Base-by-base conservation (phyloP, 1,140 invertebrate species). In the Physella acuta region DNA sequence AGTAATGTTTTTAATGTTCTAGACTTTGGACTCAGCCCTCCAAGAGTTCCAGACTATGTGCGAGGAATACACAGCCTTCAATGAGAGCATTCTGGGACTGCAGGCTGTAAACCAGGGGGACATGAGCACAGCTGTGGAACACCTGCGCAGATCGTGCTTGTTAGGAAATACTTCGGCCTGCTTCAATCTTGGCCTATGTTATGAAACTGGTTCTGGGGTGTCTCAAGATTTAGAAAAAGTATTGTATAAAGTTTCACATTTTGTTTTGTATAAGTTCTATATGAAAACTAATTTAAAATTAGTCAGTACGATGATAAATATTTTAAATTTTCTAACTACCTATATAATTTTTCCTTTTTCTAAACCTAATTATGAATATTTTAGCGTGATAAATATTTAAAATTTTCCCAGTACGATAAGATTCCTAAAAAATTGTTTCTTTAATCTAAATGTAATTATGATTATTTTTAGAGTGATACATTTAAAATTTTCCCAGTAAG, bases 21-120 rank as follows among this genome's bases (percentile, higher is more conserved):
- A 68, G 66, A 59, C 30, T 24, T 30, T 68, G 30, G 66, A 68
- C 17, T 39, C 56, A 20, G 66, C 66, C 34, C 1, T 68, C 11
- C 20, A 68, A 51, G 66, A 68, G 66, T 68, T 68, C 28, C 24
- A 68, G 39, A 49, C 24, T 17, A 60, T 68, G 55, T 68, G 66
- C n/a, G 20, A 26, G 17, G 66, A 68, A 37, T 68, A 68, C 66
- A 59, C 66, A n/a, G 55, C 66, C 30, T 24, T 24, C 3, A 68
- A 24, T n/a, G 55, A 68, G 56, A 68, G 53, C 55, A 8, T 68
- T 26, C 37, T 68, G 24, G 66, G 66, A 5, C 20, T 68, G 0
- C n/a, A 59, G 37, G 66, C 66, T 5, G 53, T 37, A 1, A 20
- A 14, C 2, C n/a, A 60, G 14, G 66, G 66, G n/a, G 56, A 68